Percentiles rank a stretch among this genome's conserved stretches.
Evolutionary conservation across 1,140 invertebrate species (phyloP).

Genomic region (Bombus vancouverensis): DNA sequence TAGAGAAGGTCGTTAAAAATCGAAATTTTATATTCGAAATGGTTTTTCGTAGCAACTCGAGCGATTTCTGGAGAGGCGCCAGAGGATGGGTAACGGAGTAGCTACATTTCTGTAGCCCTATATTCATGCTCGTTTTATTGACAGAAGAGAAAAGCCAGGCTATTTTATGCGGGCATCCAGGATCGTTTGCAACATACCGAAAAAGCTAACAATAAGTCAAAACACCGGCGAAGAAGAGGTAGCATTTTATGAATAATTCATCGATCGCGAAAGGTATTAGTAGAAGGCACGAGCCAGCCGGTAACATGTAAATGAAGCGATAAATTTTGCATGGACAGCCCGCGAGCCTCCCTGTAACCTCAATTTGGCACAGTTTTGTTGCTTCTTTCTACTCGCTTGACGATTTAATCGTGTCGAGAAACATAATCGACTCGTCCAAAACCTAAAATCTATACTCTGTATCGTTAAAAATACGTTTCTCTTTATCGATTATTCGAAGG

Average conservation of each 20-base stretch:
- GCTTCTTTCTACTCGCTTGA: conserved; percentile 28
- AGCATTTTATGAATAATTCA: conserved; percentile 71
- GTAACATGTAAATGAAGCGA: conserved; percentile 72
- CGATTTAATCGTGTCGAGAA: conserved; percentile 27
- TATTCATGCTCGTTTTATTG: conserved; percentile 61
- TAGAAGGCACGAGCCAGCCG: conserved; percentile 64
- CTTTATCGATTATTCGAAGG: not conserved
- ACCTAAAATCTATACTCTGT: not conserved
- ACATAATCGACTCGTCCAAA: not conserved
- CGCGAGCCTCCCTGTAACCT: conserved; percentile 61
- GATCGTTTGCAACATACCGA: conserved; percentile 62
- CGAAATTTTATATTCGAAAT: conserved; percentile 27
- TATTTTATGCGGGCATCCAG: conserved; percentile 61
- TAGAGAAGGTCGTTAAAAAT: conserved; percentile 24
- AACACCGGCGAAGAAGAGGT: conserved; percentile 63
- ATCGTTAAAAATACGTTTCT: not conserved
- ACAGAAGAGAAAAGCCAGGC: conserved; percentile 34
- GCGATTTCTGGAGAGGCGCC: conserved; percentile 31
- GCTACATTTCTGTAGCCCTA: conserved; percentile 25
- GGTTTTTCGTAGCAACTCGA: not conserved
- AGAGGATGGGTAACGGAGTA: conserved; percentile 10
- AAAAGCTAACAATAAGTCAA: conserved; percentile 69
- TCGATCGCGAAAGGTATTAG: conserved; percentile 69
- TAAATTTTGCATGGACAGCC: conserved; percentile 70
- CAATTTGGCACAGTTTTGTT: conserved; percentile 66